Base-by-base conservation (phyloP, 2,113 vertebrate species). In the Cranoglanis bouderius region DNA sequence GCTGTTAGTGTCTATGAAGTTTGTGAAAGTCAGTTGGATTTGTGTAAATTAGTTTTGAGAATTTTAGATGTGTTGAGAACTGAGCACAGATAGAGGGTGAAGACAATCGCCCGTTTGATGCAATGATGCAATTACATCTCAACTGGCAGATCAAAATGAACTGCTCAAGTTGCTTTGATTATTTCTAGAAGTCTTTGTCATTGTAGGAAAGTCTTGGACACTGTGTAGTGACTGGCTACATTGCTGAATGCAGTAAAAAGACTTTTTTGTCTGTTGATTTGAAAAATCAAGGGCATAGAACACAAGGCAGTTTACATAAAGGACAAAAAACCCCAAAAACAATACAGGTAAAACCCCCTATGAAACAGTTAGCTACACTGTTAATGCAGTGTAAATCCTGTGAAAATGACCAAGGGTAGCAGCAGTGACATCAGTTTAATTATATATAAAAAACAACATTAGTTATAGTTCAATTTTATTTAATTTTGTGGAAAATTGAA, bases 101-200 rank as follows among this genome's bases (percentile, higher is more conserved):
- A 77, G 13, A 43, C 35, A 74, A 86, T 72, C 14, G 8, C 4
- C 19, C 18, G 43, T 51, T 55, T 14, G 10, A 70, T 6, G 14
- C 32, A 43, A 29, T 81, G 40, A 29, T 53, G 43, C 59, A 81
- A 51, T 81, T 49, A 65, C 7, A 49, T 65, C 59, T 81, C 75
- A 85, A 35, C 43, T 70, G n/a, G n/a, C n/a, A 65, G 82, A 65
- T 84, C 59, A 65, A 63, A 80, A 57, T 61, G 7, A 49, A 26
- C 12, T 43, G 19, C 55, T 65, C 57, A 87, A 35, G 57, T 46
- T 78, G 29, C 38, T 87, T 59, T 78, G 29, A 8, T 87, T 65
- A 57, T 46, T 80, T 59, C 57, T 29, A 51, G 29, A 65, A 49
- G 29, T 24, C 29, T 6, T 85, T 53, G 43, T 72, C 46, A 21